Percentiles rank a stretch among this genome's conserved stretches.
Evolutionary conservation across 2,113 vertebrate species (phyloP).

Genomic region (Morone chrysops): DNA sequence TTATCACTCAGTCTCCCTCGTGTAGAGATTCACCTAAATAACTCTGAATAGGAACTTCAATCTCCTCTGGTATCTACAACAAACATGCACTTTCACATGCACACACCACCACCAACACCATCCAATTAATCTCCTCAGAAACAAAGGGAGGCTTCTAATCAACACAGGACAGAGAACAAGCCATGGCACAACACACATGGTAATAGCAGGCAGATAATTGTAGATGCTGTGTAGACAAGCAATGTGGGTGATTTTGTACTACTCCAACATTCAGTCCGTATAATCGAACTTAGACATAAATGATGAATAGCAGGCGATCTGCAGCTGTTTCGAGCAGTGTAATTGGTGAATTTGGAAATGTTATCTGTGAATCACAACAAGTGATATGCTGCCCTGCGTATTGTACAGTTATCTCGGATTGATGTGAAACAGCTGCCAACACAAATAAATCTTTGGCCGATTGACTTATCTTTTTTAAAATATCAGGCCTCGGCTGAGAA

Average conservation of each 20-base stretch:
- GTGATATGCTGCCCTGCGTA: background rate
- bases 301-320: constrained; percentile 43
- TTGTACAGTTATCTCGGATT: constrained; percentile 24
- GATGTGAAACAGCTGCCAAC: constrained; percentile 36
- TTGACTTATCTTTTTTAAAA: constrained; percentile 28
- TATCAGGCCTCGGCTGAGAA: constrained; percentile 25
- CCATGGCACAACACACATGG: constrained; percentile 38
- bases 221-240: constrained; percentile 59
- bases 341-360: constrained; percentile 37
- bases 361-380: constrained; percentile 34
- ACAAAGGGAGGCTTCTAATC: constrained; percentile 64
- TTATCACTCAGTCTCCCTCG: constrained; percentile 6
- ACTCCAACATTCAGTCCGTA: constrained; percentile 3
- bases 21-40: constrained; percentile 34
- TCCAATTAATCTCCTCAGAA: constrained; percentile 69
- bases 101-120: constrained; percentile 10
- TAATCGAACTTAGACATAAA: constrained; percentile 40
- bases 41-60: constrained; percentile 29
- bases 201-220: constrained; percentile 58
- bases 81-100: constrained; percentile 23
- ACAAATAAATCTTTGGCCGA: constrained; percentile 49
- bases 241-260: constrained; percentile 18
- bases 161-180: constrained; percentile 54
- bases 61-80: constrained; percentile 48
- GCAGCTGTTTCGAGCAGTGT: background rate